phyloP scores from a whole-genome alignment of 1,140 invertebrate genomes.

The Drosophila lini region DNA sequence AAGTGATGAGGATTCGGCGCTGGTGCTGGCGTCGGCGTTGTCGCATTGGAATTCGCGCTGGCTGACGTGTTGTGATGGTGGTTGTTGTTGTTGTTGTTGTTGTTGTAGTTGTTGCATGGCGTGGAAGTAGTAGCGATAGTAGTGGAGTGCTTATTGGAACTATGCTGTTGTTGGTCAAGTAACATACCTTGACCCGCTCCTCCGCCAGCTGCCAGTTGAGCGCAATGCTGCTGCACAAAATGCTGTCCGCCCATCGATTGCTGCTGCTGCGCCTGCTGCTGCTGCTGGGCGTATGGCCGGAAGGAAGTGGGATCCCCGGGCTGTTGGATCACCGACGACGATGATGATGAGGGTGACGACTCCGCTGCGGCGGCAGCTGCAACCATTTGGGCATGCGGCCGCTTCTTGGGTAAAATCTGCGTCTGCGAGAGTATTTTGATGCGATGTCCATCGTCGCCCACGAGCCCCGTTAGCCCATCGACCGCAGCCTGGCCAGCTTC shows the following conservation, averaged over 20 bases:
- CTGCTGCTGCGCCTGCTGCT: constrained; percentile 54
- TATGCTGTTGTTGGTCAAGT: constrained; percentile 84
- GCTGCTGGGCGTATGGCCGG: constrained; percentile 78
- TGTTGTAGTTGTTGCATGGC: constrained; percentile 80
- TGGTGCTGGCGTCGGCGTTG: constrained; percentile 58
- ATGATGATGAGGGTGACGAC: constrained; percentile 60
- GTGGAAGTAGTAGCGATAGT: constrained; percentile 75
- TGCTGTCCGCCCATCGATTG: constrained; percentile 60
- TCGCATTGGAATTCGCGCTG: constrained; percentile 43
- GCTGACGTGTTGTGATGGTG: constrained; percentile 61
- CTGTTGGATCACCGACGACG: constrained; percentile 77
- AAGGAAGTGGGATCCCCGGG: constrained; percentile 78
- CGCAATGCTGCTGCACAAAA: constrained; percentile 76
- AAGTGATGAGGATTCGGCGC: constrained; percentile 82
- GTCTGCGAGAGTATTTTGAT: constrained; percentile 84
- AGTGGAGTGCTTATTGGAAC: constrained; percentile 82
- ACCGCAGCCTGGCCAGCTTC: constrained; percentile 19
- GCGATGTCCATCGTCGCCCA: constrained; percentile 80
- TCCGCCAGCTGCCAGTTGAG: constrained; percentile 60
- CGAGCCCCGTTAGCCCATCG: constrained; percentile 46
- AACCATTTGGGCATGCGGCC: constrained; percentile 81
- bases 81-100: constrained; percentile 78
- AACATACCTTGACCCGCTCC: constrained; percentile 81
- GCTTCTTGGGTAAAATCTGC: constrained; percentile 82
- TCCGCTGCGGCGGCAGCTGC: constrained; percentile 76